These are phyloP conservation scores for Campoletis raptor DNA, from an alignment of 2,888 invertebrate genomes.

Conservation along the genomic window DNA sequence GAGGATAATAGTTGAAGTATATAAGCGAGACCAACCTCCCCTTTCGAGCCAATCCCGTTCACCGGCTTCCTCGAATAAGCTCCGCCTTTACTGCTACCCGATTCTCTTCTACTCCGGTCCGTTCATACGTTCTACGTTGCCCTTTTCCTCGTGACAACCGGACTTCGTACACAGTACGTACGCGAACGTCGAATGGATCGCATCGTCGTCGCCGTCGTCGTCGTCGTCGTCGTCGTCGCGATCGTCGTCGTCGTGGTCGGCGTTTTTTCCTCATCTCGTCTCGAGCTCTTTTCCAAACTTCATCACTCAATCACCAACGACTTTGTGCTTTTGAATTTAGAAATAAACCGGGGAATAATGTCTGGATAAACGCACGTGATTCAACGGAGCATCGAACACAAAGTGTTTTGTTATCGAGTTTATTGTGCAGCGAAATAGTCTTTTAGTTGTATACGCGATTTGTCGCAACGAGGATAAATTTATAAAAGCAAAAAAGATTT, in stretches of 20 bases:
- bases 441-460: slow-evolving; percentile 31
- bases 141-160: slow-evolving; percentile 82
- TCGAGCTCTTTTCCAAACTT: not conserved
- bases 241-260: slow-evolving; percentile 50
- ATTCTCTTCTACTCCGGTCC: slow-evolving; percentile 52
- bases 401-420: slow-evolving; percentile 8
- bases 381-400: not conserved
- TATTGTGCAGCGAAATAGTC: slow-evolving; percentile 26
- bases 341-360: not conserved
- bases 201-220: slow-evolving; percentile 72
- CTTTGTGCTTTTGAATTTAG: slow-evolving; percentile 7
- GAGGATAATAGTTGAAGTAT: slow-evolving; percentile 41
- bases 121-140: slow-evolving; percentile 72
- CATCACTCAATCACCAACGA: not conserved
- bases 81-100: slow-evolving; percentile 71
- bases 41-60: slow-evolving; percentile 74
- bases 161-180: slow-evolving; percentile 78
- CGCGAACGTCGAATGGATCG: slow-evolving; percentile 80
- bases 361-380: slow-evolving; percentile 22
- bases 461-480: not conserved
- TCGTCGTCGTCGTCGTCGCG: slow-evolving; percentile 56
- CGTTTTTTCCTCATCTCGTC: slow-evolving; percentile 22
- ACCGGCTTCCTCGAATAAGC: slow-evolving; percentile 69
- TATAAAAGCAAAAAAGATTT: not conserved
- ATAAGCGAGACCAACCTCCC: slow-evolving; percentile 71